Evolutionary conservation across 1,140 invertebrate genomes (phyloP), one percentile per base, ranked within the genome.

Genomic region (Drosophila yakuba): DNA sequence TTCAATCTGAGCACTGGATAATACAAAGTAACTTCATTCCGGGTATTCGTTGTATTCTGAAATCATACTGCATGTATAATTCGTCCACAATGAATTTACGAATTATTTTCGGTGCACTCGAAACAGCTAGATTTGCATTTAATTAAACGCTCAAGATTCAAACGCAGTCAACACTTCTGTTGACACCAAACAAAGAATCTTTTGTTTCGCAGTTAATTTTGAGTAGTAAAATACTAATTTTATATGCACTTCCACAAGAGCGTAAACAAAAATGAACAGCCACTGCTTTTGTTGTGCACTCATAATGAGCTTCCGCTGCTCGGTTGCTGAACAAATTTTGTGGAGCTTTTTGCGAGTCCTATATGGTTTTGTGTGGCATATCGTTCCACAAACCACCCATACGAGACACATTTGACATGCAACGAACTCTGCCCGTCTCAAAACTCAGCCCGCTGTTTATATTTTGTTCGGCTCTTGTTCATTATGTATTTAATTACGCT

Each of bases 401-500:
- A 77, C 55, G 62, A 52, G 62, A 67, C 48, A 58, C 48, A 66
- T 76, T 67, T 75, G 54, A 75, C 66, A 75, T 75, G 72, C 72
- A 57, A 44, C 43, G 51, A 47, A 43, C 51, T 39, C 44, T 14
- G 43, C 14, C 48, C 50, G 50, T 39, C 63, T 23, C 63, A 41
- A 47, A 47, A 23, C 64, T 35, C 51, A 61, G 58, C 35, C 35
- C 57, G 48, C 58, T 63, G 58, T 68, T 74, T 72, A 68, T 80
- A 74, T 85, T 88, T 86, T 71, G 64, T 71, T 50, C 32, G 51
- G 43, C 75, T 61, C 62, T 79, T 83, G 83, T 86, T 86, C 83
- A 86, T 86, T 86, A 86, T 86, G 83, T 88, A 86, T 86, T 86
- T 86, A 86, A 86, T 86, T 86, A 86, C 76, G 83, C 84, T 88